Percentiles rank a stretch among this genome's conserved stretches.
Conservation (phyloP, 2,113 vertebrate species). For the Mastomys natalensis region DNA sequence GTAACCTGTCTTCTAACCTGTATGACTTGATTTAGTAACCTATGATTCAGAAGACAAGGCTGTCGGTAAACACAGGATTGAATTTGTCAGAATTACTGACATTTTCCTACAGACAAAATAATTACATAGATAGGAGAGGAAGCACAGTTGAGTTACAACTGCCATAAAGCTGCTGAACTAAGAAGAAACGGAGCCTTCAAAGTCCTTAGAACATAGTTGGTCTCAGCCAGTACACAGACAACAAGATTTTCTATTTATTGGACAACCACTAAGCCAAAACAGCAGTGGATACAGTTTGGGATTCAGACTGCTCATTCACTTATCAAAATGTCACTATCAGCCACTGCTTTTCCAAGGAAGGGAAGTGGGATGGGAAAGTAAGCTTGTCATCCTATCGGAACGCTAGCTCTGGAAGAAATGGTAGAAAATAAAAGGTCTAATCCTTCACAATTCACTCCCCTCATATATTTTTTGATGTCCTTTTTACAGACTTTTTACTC, state of each 20-base stretch:
- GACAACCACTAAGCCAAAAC: background rate
- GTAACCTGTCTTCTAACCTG: constrained; percentile 78
- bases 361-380: constrained; percentile 37
- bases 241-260: constrained; percentile 52
- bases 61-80: constrained; percentile 77
- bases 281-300: background rate
- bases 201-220: constrained; percentile 29
- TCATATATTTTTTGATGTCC: background rate
- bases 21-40: constrained; percentile 78
- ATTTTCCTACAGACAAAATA: constrained; percentile 75
- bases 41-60: constrained; percentile 74
- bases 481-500: background rate
- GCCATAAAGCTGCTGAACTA: constrained; percentile 25
- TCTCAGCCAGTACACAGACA: background rate
- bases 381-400: background rate
- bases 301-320: constrained; percentile 13
- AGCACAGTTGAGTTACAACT: constrained; percentile 23
- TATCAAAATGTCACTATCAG: constrained; percentile 6
- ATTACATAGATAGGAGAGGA: constrained; percentile 58
- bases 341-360: constrained; percentile 57
- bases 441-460: background rate
- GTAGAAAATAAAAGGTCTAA: background rate
- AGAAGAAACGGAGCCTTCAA: constrained; percentile 31
- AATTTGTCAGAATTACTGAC: constrained; percentile 75
- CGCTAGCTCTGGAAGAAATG: background rate